Evolutionary conservation across 2,888 invertebrate species (phyloP).

Genomic region (Caenorhabditis sinica): DNA sequence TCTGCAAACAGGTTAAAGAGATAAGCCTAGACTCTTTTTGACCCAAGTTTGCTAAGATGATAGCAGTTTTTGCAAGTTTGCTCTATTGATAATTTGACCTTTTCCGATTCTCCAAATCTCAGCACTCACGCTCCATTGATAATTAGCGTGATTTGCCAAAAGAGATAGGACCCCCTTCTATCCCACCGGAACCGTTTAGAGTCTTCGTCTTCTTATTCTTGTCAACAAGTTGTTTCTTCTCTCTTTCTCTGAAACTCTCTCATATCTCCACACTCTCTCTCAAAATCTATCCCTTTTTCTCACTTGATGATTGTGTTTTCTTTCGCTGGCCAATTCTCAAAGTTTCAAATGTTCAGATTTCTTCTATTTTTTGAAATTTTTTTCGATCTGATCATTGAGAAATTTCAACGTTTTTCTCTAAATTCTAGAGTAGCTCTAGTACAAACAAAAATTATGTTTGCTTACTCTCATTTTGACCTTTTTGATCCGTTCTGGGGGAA

Average conservation of each 20-base stretch:
- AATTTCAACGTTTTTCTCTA: too few species aligned
- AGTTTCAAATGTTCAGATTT: too few species aligned
- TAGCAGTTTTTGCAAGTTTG: too few species aligned
- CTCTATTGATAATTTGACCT: too few species aligned
- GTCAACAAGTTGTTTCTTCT: slow-evolving; percentile 12
- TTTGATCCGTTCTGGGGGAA: slow-evolving; percentile 13
- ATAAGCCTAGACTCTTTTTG: too few species aligned
- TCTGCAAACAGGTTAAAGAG: background rate
- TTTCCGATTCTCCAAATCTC: too few species aligned
- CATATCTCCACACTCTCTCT: slow-evolving; percentile 3
- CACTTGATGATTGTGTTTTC: too few species aligned
- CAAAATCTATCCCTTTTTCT: background rate
- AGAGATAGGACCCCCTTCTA: background rate
- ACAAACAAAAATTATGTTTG: background rate
- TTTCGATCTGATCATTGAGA: background rate
- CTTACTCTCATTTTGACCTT: slow-evolving; percentile 34
- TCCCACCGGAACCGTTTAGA: too few species aligned
- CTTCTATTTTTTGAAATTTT: background rate
- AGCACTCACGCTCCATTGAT: too few species aligned
- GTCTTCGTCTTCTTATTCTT: slow-evolving; percentile 17
- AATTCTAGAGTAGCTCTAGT: background rate
- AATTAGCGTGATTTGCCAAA: background rate
- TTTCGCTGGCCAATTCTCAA: too few species aligned
- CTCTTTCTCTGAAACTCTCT: slow-evolving; percentile 14
- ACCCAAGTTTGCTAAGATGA: too few species aligned